These are phyloP conservation scores for Pheosia gnoma DNA, from an alignment of 2,888 invertebrate genomes.

Conservation along the genomic window DNA sequence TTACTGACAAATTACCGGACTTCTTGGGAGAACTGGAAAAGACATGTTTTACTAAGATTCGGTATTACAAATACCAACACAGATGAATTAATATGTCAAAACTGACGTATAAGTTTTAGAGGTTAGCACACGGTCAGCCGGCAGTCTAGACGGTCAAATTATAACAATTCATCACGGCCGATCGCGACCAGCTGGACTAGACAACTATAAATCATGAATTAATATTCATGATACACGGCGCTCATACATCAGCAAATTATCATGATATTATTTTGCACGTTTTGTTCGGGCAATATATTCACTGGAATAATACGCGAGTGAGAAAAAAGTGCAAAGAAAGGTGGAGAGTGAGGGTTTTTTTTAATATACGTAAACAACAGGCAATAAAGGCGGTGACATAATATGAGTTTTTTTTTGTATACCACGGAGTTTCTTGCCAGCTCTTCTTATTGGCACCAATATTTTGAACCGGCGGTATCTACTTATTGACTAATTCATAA, in stretches of 20 bases:
- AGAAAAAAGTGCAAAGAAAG: background rate
- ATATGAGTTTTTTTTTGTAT: no score
- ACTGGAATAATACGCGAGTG: background rate
- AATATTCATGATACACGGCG: conserved; percentile 50
- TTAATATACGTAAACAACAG: no score
- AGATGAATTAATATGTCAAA: conserved; percentile 29
- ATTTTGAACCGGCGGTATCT: no score
- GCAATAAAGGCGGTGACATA: no score
- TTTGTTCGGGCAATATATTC: background rate
- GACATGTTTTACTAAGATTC: no score
- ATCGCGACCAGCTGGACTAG: conserved; percentile 54
- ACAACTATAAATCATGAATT: conserved; percentile 66
- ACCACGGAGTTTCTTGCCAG: no score
- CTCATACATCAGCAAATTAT: conserved; percentile 38
- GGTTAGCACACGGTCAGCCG: conserved; percentile 42
- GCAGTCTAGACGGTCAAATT: conserved; percentile 51
- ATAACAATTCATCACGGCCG: conserved; percentile 59
- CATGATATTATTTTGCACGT: conserved; percentile 4
- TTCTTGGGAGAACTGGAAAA: no score
- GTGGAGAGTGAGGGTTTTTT: no score
- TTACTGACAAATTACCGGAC: no score
- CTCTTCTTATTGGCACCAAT: no score
- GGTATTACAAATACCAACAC: conserved; percentile 2
- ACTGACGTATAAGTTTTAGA: conserved; percentile 37
- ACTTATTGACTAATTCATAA: no score